These are phyloP conservation scores for Phacellophora camtschatica DNA, from an alignment of 30 jellyfish, hydroid and myxozoan genomes.

Conservation along the genomic window DNA sequence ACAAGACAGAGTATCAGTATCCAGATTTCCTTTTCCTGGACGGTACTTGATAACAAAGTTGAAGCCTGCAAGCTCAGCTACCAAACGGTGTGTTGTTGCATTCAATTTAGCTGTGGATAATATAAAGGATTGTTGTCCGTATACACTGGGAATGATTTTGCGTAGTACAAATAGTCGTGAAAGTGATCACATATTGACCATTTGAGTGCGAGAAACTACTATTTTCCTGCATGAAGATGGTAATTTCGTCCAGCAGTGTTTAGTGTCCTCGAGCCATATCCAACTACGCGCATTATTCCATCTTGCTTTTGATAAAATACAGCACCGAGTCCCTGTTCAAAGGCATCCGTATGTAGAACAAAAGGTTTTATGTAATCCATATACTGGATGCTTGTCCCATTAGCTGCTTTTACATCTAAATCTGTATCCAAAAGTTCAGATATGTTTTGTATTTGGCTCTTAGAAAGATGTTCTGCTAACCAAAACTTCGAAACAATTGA, in stretches of 20 bases:
- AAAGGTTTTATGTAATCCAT: conserved; percentile 12
- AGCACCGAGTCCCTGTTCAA: conserved; percentile 48
- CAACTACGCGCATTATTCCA: conserved; percentile 7
- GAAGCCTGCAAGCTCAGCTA: conserved; percentile 37
- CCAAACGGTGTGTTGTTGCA: conserved; percentile 39
- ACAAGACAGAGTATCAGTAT: conserved; percentile 42
- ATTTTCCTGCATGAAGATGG: background rate
- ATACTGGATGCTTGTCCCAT: conserved; percentile 23
- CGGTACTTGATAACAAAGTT: conserved; percentile 26
- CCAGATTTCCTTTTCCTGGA: conserved; percentile 46
- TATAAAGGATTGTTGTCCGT: conserved; percentile 35
- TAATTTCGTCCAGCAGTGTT: conserved; percentile 1
- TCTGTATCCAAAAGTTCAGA: conserved; percentile 1
- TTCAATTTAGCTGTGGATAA: conserved; percentile 26
- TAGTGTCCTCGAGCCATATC: conserved; percentile 18
- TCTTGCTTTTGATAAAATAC: conserved; percentile 31
- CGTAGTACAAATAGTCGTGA: background rate
- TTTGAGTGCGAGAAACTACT: conserved; percentile 3
- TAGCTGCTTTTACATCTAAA: conserved; percentile 12
- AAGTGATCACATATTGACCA: conserved; percentile 20
- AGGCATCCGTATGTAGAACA: conserved; percentile 37
- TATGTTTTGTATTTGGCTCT: conserved; percentile 5
- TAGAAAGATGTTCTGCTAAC: background rate
- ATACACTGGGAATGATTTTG: background rate
- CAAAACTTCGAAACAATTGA: conserved; percentile 10